phyloP scores from a whole-genome alignment of 2,888 invertebrate species.

The Piscicola geometra region DNA sequence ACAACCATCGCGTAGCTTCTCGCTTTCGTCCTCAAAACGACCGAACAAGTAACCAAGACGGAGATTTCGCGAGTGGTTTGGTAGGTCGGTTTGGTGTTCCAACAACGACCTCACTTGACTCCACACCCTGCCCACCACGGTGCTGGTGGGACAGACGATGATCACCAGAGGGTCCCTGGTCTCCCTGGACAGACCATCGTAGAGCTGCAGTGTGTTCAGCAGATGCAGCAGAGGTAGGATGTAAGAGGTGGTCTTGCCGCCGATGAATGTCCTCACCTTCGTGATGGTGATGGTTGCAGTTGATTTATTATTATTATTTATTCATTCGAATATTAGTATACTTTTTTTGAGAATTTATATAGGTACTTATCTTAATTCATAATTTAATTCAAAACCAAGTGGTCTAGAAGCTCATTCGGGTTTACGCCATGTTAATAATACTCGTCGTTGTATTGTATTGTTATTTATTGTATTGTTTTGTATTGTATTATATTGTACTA shows the following conservation, averaged over 20 bases:
- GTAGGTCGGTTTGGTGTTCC: conserved; percentile 17
- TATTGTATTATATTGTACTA: too few species aligned
- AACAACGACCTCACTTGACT: conserved; percentile 10
- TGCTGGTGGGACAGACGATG: conserved; percentile 20
- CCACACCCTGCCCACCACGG: neutral
- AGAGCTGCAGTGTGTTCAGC: conserved; percentile 58
- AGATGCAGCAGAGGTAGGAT: conserved; percentile 66
- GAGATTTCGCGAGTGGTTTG: conserved; percentile 6
- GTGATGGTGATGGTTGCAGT: neutral
- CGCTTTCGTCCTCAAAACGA: neutral
- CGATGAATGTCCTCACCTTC: neutral
- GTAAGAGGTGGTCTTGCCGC: conserved; percentile 65
- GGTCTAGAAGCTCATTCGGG: too few species aligned
- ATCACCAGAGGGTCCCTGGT: conserved; percentile 8
- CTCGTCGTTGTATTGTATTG: too few species aligned
- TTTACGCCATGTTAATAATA: neutral
- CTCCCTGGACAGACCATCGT: conserved; percentile 50
- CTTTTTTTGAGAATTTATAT: too few species aligned
- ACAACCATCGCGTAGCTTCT: conserved; percentile 60
- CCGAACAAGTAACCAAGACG: conserved; percentile 1
- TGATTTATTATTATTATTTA: too few species aligned
- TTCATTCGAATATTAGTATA: too few species aligned
- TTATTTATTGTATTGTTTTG: too few species aligned
- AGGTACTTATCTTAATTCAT: too few species aligned
- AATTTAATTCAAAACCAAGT: too few species aligned